A percentile compares a stretch with the other conserved stretches of the same genome.
Evolutionary conservation across 2,797 vertebrate genomes (phyloP).

Genomic region (Helostoma temminkii): DNA sequence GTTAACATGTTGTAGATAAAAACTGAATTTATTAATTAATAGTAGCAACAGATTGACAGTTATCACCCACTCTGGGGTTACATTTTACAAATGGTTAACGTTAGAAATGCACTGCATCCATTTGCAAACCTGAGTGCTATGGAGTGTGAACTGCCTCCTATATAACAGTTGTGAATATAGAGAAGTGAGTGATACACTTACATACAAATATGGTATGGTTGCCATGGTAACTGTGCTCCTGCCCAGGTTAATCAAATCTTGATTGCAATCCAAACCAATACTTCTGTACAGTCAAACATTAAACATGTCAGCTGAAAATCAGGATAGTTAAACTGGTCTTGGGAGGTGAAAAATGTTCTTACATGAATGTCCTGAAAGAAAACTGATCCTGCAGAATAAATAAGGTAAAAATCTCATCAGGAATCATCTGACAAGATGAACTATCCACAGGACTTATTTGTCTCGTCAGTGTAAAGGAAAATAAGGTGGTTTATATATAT

Average conservation of each 20-base stretch:
- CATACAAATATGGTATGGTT: slow-evolving; percentile 22
- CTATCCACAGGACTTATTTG: neutral
- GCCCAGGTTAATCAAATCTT: slow-evolving; percentile 41
- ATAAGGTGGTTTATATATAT: too few species aligned
- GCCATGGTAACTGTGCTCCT: slow-evolving; percentile 27
- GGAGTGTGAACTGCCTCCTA: slow-evolving; percentile 4
- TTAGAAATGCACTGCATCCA: neutral
- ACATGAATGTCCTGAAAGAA: slow-evolving; percentile 8
- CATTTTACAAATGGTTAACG: slow-evolving; percentile 10
- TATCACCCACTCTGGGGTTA: neutral
- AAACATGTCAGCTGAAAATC: slow-evolving; percentile 22
- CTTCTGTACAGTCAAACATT: slow-evolving; percentile 18
- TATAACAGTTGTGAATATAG: neutral
- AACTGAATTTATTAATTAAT: slow-evolving; percentile 7
- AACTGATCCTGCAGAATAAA: neutral
- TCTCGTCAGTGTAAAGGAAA: too few species aligned
- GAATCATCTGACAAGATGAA: neutral
- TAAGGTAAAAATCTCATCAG: neutral
- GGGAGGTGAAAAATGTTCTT: neutral
- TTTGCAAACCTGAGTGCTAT: neutral
- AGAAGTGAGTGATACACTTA: neutral
- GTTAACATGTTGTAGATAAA: slow-evolving; percentile 3
- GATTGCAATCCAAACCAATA: slow-evolving; percentile 33
- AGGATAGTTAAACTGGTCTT: slow-evolving; percentile 7
- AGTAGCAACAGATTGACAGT: neutral